Conservation (phyloP, 1,140 invertebrate species). For the Drosophila biarmipes region DNA sequence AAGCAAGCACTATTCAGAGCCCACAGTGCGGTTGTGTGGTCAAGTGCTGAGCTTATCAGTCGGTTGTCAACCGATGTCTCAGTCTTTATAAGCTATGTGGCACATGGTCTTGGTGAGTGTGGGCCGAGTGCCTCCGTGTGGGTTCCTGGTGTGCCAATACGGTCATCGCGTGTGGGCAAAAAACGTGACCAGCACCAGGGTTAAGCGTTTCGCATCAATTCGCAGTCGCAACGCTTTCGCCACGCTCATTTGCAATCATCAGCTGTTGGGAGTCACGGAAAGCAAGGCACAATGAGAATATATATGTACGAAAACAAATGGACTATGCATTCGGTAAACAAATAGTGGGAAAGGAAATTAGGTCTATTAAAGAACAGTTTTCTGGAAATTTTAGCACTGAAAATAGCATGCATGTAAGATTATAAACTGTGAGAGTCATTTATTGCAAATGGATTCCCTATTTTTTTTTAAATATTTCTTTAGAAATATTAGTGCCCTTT, state of each 20-base stretch:
- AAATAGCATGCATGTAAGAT: too few relatives aligned
- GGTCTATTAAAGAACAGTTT: too few relatives aligned
- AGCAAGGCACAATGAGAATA: slow-evolving; percentile 1
- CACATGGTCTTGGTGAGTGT: background rate
- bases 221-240: slow-evolving; percentile 18
- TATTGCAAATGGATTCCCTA: too few relatives aligned
- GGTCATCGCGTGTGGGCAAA: slow-evolving; percentile 44
- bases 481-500: too few relatives aligned
- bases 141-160: background rate
- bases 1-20: background rate
- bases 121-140: background rate
- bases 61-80: slow-evolving; percentile 12
- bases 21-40: slow-evolving; percentile 8
- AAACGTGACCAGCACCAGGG: slow-evolving; percentile 66
- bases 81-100: slow-evolving; percentile 7
- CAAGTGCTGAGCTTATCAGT: slow-evolving; percentile 35
- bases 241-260: slow-evolving; percentile 23
- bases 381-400: too few relatives aligned
- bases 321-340: background rate
- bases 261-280: slow-evolving; percentile 42
- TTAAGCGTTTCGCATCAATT: slow-evolving; percentile 56
- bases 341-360: background rate
- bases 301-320: background rate
- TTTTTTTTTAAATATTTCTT: too few relatives aligned
- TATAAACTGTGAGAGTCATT: too few relatives aligned